These are phyloP conservation scores for Falco rusticolus DNA, from an alignment of 2,797 vertebrate species.

Conservation along the genomic window DNA sequence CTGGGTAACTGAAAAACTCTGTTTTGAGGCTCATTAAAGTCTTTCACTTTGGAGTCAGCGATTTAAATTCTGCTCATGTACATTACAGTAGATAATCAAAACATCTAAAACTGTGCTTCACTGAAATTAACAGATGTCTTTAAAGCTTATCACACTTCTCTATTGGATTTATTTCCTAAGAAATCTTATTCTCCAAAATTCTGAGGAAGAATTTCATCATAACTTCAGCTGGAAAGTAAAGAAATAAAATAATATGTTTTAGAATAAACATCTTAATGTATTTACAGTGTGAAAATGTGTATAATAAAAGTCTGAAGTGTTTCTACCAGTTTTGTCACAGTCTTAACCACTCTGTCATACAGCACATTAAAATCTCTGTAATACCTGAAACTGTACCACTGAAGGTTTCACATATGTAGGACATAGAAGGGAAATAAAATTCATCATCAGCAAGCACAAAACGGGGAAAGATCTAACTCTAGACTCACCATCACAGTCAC, in stretches of 20 bases:
- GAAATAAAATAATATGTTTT: background rate
- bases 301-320: background rate
- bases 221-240: background rate
- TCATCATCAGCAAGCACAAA: background rate
- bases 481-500: background rate
- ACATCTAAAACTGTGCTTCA: background rate
- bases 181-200: background rate
- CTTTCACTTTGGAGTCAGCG: background rate
- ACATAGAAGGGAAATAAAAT: background rate
- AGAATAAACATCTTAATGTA: background rate
- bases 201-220: background rate
- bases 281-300: background rate
- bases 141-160: background rate
- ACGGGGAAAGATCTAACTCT: background rate
- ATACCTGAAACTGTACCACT: background rate
- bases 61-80: background rate
- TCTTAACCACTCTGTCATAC: background rate
- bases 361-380: background rate
- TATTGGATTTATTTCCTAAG: background rate
- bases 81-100: background rate
- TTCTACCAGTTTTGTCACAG: background rate
- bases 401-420: background rate
- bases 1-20: background rate
- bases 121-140: background rate
- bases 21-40: background rate